phyloP scores from a whole-genome alignment of 2,888 invertebrate genomes.

The Microctonus hyperodae region DNA sequence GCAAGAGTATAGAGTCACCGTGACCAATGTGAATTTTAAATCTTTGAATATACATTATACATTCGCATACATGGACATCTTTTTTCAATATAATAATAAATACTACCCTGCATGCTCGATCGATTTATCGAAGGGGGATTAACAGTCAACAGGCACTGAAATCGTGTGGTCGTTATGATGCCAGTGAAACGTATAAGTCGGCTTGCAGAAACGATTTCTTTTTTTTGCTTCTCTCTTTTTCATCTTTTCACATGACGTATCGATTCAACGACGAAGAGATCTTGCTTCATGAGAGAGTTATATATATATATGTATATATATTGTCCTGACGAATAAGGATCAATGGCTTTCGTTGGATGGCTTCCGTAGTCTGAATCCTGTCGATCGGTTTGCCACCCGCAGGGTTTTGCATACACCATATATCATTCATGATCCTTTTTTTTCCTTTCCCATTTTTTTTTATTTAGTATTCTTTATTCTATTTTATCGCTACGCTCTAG shows the following conservation, averaged over 20 bases:
- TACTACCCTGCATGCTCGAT: constrained; percentile 47
- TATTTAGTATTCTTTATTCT: not conserved
- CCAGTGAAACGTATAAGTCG: constrained; percentile 53
- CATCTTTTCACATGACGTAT: constrained; percentile 38
- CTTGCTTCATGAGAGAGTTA: constrained; percentile 35
- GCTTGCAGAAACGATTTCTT: constrained; percentile 46
- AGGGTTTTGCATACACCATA: constrained; percentile 13
- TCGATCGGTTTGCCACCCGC: constrained; percentile 29
- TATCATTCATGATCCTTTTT: constrained; percentile 8
- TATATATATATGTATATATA: too few species aligned
- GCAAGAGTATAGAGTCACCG: not conserved
- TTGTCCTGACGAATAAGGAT: constrained; percentile 41
- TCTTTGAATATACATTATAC: constrained; percentile 1
- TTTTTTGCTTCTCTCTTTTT: constrained; percentile 33
- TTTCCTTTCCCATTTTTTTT: not conserved
- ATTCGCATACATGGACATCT: not conserved
- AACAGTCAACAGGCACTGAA: constrained; percentile 40
- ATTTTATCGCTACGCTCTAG: too few species aligned
- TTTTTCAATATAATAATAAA: not conserved
- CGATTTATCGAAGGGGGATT: constrained; percentile 49
- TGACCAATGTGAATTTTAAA: constrained; percentile 5
- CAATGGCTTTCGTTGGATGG: constrained; percentile 50
- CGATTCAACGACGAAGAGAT: constrained; percentile 50
- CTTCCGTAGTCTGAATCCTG: constrained; percentile 41
- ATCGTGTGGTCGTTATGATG: constrained; percentile 50